Evolutionary conservation across 2,888 invertebrate genomes (phyloP).

Genomic region (Protonemura montana): DNA sequence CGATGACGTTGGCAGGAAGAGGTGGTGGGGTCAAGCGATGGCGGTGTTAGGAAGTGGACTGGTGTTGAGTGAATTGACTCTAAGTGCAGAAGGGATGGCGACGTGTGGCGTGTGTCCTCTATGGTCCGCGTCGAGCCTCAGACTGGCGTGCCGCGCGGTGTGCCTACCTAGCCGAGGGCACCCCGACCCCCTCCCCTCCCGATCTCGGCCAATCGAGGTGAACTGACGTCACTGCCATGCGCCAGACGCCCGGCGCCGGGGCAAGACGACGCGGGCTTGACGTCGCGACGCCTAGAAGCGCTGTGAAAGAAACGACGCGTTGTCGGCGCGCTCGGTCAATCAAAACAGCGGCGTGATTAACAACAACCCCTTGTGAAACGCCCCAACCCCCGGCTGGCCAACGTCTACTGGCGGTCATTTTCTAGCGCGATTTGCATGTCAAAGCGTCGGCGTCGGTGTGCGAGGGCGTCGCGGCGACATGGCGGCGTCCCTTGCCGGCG

Average conservation of each 20-base stretch:
- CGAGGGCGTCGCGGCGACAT: background rate
- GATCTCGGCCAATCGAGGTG: constrained; percentile 37
- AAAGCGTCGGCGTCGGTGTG: background rate
- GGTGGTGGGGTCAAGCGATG: constrained; percentile 28
- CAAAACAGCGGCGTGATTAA: background rate
- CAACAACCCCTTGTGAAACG: background rate
- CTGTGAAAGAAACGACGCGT: background rate
- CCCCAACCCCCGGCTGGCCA: background rate
- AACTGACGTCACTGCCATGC: constrained; percentile 28
- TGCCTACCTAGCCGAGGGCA: constrained; percentile 41
- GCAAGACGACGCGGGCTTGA: constrained; percentile 1
- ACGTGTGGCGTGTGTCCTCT: background rate
- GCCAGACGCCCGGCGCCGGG: constrained; percentile 30
- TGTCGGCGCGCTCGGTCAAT: background rate
- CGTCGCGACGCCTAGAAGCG: background rate
- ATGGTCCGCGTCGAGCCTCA: constrained; percentile 43
- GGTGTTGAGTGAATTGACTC: constrained; percentile 29
- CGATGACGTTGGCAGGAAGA: background rate
- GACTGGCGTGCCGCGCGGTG: constrained; percentile 42
- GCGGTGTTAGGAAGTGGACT: constrained; percentile 30
- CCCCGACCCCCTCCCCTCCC: constrained; percentile 38
- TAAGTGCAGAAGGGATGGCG: constrained; percentile 31
- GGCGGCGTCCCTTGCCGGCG: background rate
- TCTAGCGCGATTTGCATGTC: background rate
- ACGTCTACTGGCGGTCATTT: background rate